Evolutionary conservation across 2,888 invertebrate genomes (phyloP).

Genomic region (Vanessa cardui): DNA sequence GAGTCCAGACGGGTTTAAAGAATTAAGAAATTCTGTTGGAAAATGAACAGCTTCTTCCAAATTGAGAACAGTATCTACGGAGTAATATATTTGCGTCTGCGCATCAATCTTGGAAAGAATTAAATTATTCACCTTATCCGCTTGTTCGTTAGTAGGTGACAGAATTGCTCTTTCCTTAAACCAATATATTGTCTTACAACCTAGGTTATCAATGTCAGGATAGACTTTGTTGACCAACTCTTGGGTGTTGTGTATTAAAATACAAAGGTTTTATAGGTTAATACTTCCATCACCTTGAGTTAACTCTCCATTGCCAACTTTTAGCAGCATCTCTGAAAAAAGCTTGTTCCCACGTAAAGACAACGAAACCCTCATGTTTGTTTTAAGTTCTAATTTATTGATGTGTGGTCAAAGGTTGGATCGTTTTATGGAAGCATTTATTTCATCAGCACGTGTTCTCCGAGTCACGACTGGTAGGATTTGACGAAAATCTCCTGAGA

Average conservation of each 20-base stretch:
- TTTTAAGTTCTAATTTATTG: constrained; percentile 44
- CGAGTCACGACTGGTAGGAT: constrained; percentile 17
- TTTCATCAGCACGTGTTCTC: no score
- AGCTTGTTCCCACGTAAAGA: not conserved
- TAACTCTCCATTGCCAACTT: constrained; percentile 46
- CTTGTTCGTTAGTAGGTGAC: constrained; percentile 46
- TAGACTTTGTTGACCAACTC: constrained; percentile 41
- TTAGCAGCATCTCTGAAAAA: constrained; percentile 45
- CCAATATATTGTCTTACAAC: constrained; percentile 43
- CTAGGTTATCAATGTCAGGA: constrained; percentile 44
- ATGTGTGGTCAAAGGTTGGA: constrained; percentile 42
- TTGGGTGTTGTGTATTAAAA: constrained; percentile 35
- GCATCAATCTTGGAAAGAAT: constrained; percentile 42
- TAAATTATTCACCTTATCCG: constrained; percentile 44
- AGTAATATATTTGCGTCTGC: constrained; percentile 41
- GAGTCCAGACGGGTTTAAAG: no score
- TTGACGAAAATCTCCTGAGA: constrained; percentile 45
- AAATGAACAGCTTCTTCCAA: no score
- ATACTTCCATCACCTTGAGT: constrained; percentile 45
- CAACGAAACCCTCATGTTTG: not conserved
- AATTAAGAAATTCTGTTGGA: no score
- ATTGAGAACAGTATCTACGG: no score
- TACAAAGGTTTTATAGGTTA: constrained; percentile 42
- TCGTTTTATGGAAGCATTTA: no score
- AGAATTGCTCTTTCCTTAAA: constrained; percentile 46